Evolutionary conservation across 2,888 invertebrate genomes (phyloP).

Genomic region (Tenodera sinensis): DNA sequence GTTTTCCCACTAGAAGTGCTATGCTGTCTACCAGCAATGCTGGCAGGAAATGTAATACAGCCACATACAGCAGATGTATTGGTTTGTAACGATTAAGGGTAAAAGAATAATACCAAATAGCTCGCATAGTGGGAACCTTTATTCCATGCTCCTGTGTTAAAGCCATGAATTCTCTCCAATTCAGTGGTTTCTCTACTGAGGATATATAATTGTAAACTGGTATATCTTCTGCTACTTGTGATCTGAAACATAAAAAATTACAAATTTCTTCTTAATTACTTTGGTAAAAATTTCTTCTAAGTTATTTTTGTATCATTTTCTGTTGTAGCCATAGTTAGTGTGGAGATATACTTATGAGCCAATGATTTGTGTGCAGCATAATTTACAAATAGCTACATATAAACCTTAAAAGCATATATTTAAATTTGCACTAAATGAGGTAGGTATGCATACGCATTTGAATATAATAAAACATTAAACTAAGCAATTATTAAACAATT

Average conservation of each 20-base stretch:
- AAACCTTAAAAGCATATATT: no score
- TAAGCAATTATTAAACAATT: no score
- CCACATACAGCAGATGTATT: neutral
- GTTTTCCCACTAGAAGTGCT: slow-evolving; percentile 58
- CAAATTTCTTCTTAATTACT: no score
- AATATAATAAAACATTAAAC: no score
- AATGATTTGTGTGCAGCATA: no score
- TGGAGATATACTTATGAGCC: no score
- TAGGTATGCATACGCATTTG: no score
- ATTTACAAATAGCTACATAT: no score
- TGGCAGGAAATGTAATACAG: slow-evolving; percentile 15
- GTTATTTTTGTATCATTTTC: no score
- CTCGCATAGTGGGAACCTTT: neutral
- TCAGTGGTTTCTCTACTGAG: neutral
- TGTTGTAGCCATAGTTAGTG: no score
- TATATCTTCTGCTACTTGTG: slow-evolving; percentile 41
- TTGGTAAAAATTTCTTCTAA: no score
- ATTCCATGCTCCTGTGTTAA: neutral
- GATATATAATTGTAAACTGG: slow-evolving; percentile 23
- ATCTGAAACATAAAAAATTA: neutral
- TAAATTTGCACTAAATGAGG: no score
- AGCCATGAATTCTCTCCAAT: slow-evolving; percentile 8
- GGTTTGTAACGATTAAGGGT: neutral
- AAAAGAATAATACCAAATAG: slow-evolving; percentile 15
- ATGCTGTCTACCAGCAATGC: slow-evolving; percentile 40